Evolutionary conservation across 2,113 vertebrate species (phyloP).

Genomic region (Mirza zaza): DNA sequence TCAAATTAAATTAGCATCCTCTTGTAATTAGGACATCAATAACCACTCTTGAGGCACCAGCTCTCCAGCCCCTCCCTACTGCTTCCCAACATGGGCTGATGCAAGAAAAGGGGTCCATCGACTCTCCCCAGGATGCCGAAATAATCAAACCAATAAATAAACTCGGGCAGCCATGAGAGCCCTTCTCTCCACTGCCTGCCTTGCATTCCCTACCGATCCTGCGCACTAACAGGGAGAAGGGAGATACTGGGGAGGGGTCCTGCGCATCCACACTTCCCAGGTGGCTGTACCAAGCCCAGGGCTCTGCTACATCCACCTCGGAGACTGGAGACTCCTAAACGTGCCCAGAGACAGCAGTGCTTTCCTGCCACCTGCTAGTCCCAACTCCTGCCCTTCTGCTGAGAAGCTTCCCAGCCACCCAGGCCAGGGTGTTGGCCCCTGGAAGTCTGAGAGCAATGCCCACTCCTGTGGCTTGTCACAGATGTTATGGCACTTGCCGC

Average conservation of each 20-base stretch:
- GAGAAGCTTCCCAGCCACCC: background rate
- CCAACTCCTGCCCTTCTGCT: background rate
- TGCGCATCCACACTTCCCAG: background rate
- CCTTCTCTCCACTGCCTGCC: background rate
- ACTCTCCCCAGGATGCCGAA: slow-evolving; percentile 23
- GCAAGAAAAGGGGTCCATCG: slow-evolving; percentile 29
- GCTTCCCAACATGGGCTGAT: slow-evolving; percentile 52
- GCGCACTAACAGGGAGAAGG: background rate
- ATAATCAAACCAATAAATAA: slow-evolving; percentile 71
- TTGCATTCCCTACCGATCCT: background rate
- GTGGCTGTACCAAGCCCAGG: background rate
- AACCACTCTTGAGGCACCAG: slow-evolving; percentile 65
- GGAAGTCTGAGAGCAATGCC: too few relatives aligned
- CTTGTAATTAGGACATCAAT: slow-evolving; percentile 78
- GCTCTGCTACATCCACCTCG: background rate
- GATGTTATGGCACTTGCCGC: background rate
- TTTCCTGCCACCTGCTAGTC: background rate
- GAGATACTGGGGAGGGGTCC: background rate
- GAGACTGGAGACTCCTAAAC: background rate
- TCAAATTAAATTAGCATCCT: slow-evolving; percentile 81
- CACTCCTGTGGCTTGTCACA: background rate
- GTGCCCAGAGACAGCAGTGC: background rate
- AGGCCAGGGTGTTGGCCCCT: background rate
- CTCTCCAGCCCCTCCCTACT: slow-evolving; percentile 32
- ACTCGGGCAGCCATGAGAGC: background rate